phyloP scores from a whole-genome alignment of 2,797 vertebrate genomes.

The Bucorvus abyssinicus region DNA sequence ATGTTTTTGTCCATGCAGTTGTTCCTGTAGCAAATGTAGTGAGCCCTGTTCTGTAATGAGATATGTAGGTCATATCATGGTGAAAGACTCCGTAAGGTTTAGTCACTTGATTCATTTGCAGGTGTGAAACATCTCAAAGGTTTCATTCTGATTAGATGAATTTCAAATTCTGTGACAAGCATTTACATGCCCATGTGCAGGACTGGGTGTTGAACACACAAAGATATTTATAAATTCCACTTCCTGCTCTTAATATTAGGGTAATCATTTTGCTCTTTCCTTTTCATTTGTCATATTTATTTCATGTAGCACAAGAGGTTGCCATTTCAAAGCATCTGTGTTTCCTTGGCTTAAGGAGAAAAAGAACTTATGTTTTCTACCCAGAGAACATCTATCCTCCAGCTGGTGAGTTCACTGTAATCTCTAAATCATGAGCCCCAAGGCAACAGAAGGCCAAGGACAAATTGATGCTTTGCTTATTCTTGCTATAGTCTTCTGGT shows the following conservation, averaged over 20 bases:
- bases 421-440: not conserved
- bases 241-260: slow-evolving; percentile 47
- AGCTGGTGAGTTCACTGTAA: not conserved
- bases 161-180: slow-evolving; percentile 31
- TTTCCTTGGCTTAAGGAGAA: not conserved
- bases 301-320: not conserved
- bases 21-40: not conserved
- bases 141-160: slow-evolving; percentile 32
- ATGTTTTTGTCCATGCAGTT: not conserved
- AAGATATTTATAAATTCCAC: slow-evolving; percentile 49
- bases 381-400: not conserved
- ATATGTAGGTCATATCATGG: not conserved
- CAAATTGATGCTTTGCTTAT: not conserved
- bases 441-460: not conserved
- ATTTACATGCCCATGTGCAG: slow-evolving; percentile 37
- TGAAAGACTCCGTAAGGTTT: not conserved
- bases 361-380: not conserved
- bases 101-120: slow-evolving; percentile 42
- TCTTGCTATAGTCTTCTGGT: not conserved
- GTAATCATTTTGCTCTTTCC: slow-evolving; percentile 40
- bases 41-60: not conserved
- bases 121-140: slow-evolving; percentile 52
- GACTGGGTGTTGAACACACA: not conserved
- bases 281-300: slow-evolving; percentile 30
- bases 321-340: not conserved